Evolutionary conservation across 2,797 vertebrate species (phyloP).

Genomic region (Mormyrus hasselquistii): DNA sequence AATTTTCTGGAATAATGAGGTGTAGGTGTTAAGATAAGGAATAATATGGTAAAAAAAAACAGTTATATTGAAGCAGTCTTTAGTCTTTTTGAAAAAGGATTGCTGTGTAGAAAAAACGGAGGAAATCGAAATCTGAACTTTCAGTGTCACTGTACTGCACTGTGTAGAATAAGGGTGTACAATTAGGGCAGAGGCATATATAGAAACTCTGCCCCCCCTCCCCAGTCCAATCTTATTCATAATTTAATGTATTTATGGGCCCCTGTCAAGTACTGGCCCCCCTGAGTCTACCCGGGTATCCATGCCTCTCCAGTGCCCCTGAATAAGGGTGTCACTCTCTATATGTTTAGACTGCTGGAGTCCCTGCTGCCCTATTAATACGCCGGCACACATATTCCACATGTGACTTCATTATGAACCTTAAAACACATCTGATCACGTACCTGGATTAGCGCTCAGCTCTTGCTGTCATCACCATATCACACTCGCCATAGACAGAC

Average conservation of each 20-base stretch:
- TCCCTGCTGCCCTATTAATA: constrained; percentile 52
- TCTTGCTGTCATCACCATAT: neutral
- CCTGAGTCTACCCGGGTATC: neutral
- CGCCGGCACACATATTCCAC: constrained; percentile 48
- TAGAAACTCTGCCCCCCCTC: neutral
- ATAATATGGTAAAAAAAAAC: neutral
- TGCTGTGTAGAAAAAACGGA: neutral
- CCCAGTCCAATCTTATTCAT: neutral
- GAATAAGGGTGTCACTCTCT: constrained; percentile 24
- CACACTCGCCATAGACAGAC: neutral
- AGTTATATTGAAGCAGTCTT: neutral
- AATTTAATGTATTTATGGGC: neutral
- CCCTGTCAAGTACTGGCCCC: neutral
- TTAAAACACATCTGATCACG: constrained; percentile 39
- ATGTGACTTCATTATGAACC: constrained; percentile 45
- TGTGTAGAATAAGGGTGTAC: neutral
- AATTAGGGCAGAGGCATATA: neutral
- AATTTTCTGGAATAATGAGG: neutral
- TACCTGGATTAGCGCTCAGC: neutral
- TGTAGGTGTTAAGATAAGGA: neutral
- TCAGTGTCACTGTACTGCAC: neutral
- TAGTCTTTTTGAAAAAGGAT: neutral
- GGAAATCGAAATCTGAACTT: neutral
- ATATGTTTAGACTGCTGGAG: constrained; percentile 44
- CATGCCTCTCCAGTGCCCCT: neutral